Conservation (phyloP, 2,888 invertebrate genomes). For the Rhagonycha lutea region DNA sequence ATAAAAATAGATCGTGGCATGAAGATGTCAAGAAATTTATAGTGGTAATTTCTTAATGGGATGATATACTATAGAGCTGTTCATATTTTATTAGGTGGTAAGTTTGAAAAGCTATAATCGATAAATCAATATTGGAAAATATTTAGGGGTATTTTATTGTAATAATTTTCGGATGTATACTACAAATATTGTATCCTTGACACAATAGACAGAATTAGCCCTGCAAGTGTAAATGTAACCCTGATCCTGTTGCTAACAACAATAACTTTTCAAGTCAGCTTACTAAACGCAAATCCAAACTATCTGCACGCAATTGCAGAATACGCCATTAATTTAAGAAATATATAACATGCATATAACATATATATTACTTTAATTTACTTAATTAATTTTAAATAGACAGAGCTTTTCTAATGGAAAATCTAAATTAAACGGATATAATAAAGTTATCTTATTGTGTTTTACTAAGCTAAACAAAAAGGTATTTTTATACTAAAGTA, state of each 20-base stretch:
- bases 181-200: conserved; percentile 8
- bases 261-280: neutral
- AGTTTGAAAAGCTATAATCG: neutral
- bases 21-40: neutral
- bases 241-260: conserved; percentile 18
- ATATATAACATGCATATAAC: neutral
- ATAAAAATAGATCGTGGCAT: neutral
- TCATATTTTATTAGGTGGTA: neutral
- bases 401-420: neutral
- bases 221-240: conserved; percentile 12
- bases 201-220: conserved; percentile 13
- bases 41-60: neutral
- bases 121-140: neutral
- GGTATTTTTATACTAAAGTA: conserved; percentile 11
- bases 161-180: conserved; percentile 1
- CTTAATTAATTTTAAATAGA: neutral
- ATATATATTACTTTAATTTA: neutral
- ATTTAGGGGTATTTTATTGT: neutral
- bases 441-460: neutral
- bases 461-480: neutral
- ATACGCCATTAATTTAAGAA: conserved; percentile 4
- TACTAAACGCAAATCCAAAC: conserved; percentile 8
- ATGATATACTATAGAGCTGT: neutral
- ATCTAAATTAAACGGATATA: neutral
- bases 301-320: conserved; percentile 15